Evolutionary conservation across 1,140 invertebrate species (phyloP).

Genomic region (Trissolcus basalis): DNA sequence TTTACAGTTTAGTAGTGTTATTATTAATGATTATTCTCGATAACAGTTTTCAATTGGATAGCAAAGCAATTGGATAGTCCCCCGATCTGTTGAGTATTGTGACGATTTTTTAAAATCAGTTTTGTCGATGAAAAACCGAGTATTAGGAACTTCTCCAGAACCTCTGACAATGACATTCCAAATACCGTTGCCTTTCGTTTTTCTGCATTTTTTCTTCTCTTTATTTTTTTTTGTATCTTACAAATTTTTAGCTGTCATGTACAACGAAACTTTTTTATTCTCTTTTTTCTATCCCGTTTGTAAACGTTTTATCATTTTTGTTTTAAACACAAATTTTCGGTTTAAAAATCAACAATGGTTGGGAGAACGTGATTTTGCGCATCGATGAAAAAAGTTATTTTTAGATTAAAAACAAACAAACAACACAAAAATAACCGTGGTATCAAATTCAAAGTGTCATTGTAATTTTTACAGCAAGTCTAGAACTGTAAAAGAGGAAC

Average conservation of each 20-base stretch:
- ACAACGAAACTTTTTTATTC: no score
- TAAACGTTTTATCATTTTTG: not conserved
- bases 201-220: not conserved
- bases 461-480: no score
- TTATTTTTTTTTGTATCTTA: constrained; percentile 2
- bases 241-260: no score
- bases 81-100: constrained; percentile 25
- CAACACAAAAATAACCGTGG: no score
- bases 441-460: no score
- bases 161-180: constrained; percentile 20
- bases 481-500: no score
- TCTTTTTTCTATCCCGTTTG: not conserved
- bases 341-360: no score
- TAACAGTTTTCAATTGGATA: constrained; percentile 18
- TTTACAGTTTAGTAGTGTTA: constrained; percentile 69
- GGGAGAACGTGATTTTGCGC: no score
- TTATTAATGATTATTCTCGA: constrained; percentile 39
- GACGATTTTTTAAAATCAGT: constrained; percentile 15
- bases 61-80: constrained; percentile 15
- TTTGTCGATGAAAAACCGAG: not conserved
- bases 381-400: no score
- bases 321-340: no score
- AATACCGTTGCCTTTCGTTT: not conserved
- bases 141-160: no score
- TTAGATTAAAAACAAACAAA: no score